Percentiles rank a stretch among this genome's conserved stretches.
Evolutionary conservation across 2,888 invertebrate species (phyloP).

Genomic region (Drosophila meridionalis): DNA sequence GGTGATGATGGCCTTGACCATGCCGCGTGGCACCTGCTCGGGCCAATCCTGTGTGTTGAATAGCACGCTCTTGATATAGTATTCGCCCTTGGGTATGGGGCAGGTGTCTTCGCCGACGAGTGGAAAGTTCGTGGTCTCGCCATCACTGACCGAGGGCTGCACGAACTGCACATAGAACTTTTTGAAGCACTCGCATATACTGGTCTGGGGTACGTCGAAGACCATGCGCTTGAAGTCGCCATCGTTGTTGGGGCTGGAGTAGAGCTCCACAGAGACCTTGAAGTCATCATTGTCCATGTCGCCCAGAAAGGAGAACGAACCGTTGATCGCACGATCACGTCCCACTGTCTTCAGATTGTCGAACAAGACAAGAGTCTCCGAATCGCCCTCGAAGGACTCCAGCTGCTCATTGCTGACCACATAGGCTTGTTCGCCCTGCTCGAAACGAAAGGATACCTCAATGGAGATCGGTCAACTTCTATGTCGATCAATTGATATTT

Average conservation of each 20-base stretch:
- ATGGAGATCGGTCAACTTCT: not conserved
- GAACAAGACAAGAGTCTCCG: constrained; percentile 63
- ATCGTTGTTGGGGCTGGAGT: constrained; percentile 72
- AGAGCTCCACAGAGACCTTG: constrained; percentile 70
- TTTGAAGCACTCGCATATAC: constrained; percentile 77
- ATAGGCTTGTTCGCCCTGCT: constrained; percentile 68
- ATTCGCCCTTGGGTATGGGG: constrained; percentile 76
- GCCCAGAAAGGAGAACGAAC: constrained; percentile 62
- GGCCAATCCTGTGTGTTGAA: constrained; percentile 79
- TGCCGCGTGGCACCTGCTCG: constrained; percentile 75
- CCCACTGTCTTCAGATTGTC: constrained; percentile 58
- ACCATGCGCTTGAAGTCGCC: constrained; percentile 75
- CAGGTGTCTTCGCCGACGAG: constrained; percentile 71
- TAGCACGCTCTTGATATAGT: constrained; percentile 64
- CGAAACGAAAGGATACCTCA: not conserved
- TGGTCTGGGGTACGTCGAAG: constrained; percentile 74
- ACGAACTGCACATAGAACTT: constrained; percentile 77
- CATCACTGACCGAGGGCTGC: constrained; percentile 70
- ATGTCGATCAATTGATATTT: constrained; percentile 3
- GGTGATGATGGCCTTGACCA: constrained; percentile 71
- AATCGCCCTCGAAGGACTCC: constrained; percentile 67
- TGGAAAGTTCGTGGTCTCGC: constrained; percentile 75
- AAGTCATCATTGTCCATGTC: constrained; percentile 76
- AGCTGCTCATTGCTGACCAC: constrained; percentile 70
- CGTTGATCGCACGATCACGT: constrained; percentile 73